Percentiles rank a stretch among this genome's conserved stretches.
These are phyloP conservation scores for Cryptocephalus primarius DNA, from an alignment of 2,888 invertebrate species.

Conservation along the genomic window DNA sequence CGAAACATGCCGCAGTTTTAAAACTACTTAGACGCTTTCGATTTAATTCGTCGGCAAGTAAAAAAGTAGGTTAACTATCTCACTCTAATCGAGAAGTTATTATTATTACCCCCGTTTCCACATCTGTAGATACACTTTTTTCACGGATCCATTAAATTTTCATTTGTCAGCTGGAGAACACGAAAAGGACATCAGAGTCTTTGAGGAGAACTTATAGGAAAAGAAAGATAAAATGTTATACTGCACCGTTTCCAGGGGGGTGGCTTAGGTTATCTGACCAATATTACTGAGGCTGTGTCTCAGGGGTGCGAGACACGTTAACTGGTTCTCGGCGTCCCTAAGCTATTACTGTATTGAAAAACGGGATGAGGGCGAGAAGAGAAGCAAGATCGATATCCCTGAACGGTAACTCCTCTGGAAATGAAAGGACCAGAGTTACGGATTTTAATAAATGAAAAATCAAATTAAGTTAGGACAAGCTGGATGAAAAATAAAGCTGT, in stretches of 20 bases:
- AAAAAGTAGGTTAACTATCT: too few species aligned
- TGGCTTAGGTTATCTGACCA: conserved; percentile 1
- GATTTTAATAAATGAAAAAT: too few species aligned
- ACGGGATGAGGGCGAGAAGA: neutral
- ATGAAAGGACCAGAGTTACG: too few species aligned
- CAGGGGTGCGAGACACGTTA: conserved; percentile 1
- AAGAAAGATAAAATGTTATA: neutral
- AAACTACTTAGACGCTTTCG: too few species aligned
- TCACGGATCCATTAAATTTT: neutral
- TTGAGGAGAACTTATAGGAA: neutral
- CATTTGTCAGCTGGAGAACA: neutral
- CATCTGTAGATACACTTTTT: too few species aligned
- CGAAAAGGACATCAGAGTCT: neutral
- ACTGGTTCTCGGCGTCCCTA: neutral
- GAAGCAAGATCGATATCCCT: neutral
- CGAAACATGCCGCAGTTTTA: too few species aligned
- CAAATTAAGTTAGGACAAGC: too few species aligned
- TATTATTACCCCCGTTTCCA: too few species aligned
- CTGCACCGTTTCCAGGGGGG: neutral
- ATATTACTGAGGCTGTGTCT: conserved; percentile 1
- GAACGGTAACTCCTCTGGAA: too few species aligned
- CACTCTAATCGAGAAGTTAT: too few species aligned
- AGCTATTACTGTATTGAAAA: neutral
- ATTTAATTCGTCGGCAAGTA: too few species aligned
- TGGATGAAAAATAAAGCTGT: too few species aligned